Conservation (phyloP, 2,888 invertebrate species). For the Ecliptopera silaceata region DNA sequence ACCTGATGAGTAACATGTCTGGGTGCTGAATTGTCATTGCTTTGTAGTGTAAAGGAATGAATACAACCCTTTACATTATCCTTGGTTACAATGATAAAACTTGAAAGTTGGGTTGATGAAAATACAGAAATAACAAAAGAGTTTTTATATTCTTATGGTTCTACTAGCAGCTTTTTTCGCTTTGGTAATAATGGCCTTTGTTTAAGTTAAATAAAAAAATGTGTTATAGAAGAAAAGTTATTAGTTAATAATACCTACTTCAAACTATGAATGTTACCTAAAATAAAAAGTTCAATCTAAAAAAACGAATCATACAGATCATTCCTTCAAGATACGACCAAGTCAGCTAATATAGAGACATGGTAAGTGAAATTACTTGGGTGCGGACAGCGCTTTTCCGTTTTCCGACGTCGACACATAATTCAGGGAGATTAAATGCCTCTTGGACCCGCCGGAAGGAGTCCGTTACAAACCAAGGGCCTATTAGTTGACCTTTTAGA, state of each 20-base stretch:
- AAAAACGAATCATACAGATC: not conserved
- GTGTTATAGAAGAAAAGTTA: too few species aligned
- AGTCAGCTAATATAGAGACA: slow-evolving; percentile 50
- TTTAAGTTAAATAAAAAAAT: too few species aligned
- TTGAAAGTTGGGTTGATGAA: too few species aligned
- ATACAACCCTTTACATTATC: too few species aligned
- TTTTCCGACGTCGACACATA: slow-evolving; percentile 76
- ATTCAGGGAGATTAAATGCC: slow-evolving; percentile 80
- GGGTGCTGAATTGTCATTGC: not conserved
- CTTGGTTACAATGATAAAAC: too few species aligned
- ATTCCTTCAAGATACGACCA: slow-evolving; percentile 6
- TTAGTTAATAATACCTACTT: too few species aligned
- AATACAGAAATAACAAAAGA: too few species aligned
- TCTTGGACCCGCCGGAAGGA: slow-evolving; percentile 71
- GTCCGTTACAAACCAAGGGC: slow-evolving; percentile 66
- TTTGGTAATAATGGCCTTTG: too few species aligned
- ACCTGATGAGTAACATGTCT: slow-evolving; percentile 9
- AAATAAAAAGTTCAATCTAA: not conserved
- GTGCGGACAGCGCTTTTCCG: slow-evolving; percentile 70
- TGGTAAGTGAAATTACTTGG: slow-evolving; percentile 71
- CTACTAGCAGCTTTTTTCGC: too few species aligned
- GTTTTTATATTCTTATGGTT: too few species aligned
- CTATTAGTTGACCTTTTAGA: slow-evolving; percentile 21
- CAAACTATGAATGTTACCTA: too few species aligned
- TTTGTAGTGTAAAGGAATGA: not conserved